Evolutionary conservation across 1,140 invertebrate species (phyloP), one percentile per base, ranked within the genome.

Genomic region (Catajapyx aquilonaris): DNA sequence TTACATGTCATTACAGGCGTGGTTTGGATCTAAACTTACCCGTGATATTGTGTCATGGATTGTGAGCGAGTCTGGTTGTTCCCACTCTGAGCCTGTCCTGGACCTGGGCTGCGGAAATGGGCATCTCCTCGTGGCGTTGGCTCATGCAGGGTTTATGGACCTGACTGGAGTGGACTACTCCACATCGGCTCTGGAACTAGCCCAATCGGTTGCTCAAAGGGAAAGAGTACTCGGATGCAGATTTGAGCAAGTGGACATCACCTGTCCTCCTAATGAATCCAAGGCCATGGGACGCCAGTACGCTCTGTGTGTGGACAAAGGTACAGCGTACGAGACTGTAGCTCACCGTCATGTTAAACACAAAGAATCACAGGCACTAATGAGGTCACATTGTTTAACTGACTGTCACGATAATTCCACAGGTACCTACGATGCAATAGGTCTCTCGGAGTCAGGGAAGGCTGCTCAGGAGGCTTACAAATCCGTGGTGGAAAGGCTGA

Each of bases 101-200:
- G 70, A 73, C 46, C n/a, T 71, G 53, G 78, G 88, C 10, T 90
- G 81, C 55, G 90, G 90, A 2, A 96, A 96, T 61, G 90, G 85
- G 13, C 76, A 79, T 59, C 67, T 83, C 33, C 57, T 91, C 2
- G 57, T 83, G 11, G 73, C 81, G 52, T 51, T 94, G 47, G 53
- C 69, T 0, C 62, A 69, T 38, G 65, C 74, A 53, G 78, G 74
- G 2, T 93, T 74, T 52, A 65, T 49, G 4, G 66, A 80, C 48
- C 52, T 93, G 9, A 61, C 62, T 1, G 86, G 87, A 0, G 59
- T 90, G 1, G 87, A 93, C 61, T 94, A 91, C 51, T 85, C 77
- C 1, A 48, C 64, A 32, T 69, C 72, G 44, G 85, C 81, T 1
- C 69, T 93, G 10, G 59, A 71, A 23, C 55, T 93, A 31, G 76